Evolutionary conservation across 1,140 invertebrate species (phyloP).

Genomic region (Lordiphosa mommai): DNA sequence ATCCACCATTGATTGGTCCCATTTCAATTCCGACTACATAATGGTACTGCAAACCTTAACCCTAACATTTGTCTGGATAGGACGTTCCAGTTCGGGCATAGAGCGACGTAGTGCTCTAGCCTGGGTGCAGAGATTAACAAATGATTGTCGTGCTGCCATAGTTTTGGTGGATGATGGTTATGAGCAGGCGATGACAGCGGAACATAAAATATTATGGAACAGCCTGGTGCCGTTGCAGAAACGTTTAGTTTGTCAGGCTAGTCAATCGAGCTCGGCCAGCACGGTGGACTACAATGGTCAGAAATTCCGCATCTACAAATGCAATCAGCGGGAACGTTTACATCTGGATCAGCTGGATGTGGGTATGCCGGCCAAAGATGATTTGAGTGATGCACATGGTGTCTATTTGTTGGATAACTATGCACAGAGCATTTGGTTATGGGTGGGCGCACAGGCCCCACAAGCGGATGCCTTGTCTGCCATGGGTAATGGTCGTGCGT

Average conservation of each 20-base stretch:
- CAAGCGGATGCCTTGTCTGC: constrained; percentile 87
- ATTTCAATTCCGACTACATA: constrained; percentile 92
- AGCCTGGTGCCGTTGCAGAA: constrained; percentile 85
- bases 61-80: constrained; percentile 90
- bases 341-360: constrained; percentile 93
- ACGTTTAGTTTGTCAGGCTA: constrained; percentile 83
- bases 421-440: constrained; percentile 93
- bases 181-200: constrained; percentile 85
- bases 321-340: constrained; percentile 89
- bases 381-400: constrained; percentile 83
- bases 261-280: constrained; percentile 56
- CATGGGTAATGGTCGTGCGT: constrained; percentile 92
- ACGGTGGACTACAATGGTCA: constrained; percentile 49
- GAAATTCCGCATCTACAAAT: constrained; percentile 85
- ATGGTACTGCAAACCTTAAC: constrained; percentile 89
- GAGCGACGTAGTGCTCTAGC: constrained; percentile 70
- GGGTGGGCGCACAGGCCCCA: constrained; percentile 89
- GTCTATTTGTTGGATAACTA: constrained; percentile 94
- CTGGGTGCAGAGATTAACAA: constrained; percentile 74
- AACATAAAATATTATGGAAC: constrained; percentile 85
- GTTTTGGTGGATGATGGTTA: constrained; percentile 92
- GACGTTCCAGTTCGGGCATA: constrained; percentile 80
- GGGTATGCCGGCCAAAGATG: constrained; percentile 88
- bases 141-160: constrained; percentile 80
- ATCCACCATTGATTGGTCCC: constrained; percentile 86